Evolutionary conservation across 2,888 invertebrate species (phyloP).

Genomic region (Sthenelais limicola): DNA sequence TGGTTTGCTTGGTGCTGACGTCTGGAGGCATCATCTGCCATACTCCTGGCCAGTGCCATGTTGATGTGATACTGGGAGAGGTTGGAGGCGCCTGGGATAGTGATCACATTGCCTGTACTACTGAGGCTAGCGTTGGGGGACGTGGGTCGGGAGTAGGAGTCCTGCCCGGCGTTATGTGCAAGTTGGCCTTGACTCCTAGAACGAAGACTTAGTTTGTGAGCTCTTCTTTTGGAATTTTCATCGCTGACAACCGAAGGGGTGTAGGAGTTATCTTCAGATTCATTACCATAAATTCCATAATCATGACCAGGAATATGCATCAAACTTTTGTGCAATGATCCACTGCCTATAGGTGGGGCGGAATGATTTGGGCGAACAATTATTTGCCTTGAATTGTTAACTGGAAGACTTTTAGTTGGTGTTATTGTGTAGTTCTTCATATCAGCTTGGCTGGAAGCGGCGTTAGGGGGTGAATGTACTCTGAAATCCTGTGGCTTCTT

Average conservation of each 20-base stretch:
- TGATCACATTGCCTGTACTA: not conserved
- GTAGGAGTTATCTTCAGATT: not conserved
- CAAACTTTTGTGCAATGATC: not conserved
- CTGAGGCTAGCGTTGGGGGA: not conserved
- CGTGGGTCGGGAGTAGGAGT: not conserved
- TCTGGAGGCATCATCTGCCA: not conserved
- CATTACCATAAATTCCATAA: slow-evolving; percentile 32
- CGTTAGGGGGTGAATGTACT: not conserved
- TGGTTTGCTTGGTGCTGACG: too few species aligned
- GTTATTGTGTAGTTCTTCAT: not conserved
- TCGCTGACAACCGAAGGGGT: not conserved
- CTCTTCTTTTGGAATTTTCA: not conserved
- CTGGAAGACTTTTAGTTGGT: not conserved
- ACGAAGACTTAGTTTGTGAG: slow-evolving; percentile 7
- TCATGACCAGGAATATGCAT: slow-evolving; percentile 9
- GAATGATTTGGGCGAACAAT: slow-evolving; percentile 1
- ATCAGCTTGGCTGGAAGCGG: not conserved
- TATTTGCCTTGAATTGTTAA: not conserved
- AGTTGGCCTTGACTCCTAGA: slow-evolving; percentile 28
- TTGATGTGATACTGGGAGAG: slow-evolving; percentile 17
- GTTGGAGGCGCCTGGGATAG: not conserved
- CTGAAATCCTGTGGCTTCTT: slow-evolving; percentile 14
- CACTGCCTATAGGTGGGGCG: not conserved
- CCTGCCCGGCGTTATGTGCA: too few species aligned
- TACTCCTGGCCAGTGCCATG: slow-evolving; percentile 15